These are phyloP conservation scores for Drosophila atripex DNA, from an alignment of 2,888 invertebrate species.

Conservation along the genomic window DNA sequence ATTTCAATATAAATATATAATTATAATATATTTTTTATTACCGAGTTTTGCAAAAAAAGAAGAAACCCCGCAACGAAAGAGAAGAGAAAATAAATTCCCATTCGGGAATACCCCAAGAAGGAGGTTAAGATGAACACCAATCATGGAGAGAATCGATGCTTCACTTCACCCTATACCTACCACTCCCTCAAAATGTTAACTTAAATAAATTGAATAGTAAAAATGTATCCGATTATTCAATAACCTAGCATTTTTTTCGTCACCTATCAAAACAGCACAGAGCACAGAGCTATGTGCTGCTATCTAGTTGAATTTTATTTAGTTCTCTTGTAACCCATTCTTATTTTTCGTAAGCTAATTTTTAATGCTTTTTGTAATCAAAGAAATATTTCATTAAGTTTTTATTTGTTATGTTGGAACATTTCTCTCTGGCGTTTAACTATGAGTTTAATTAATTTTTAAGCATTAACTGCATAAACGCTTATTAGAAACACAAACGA, in stretches of 20 bases:
- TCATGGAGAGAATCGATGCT: slow-evolving; percentile 9
- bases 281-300: slow-evolving; percentile 13
- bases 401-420: slow-evolving; percentile 63
- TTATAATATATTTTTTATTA: slow-evolving; percentile 29
- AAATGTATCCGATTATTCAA: slow-evolving; percentile 22
- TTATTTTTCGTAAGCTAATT: slow-evolving; percentile 24
- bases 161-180: slow-evolving; percentile 3
- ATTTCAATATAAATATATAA: slow-evolving; percentile 44
- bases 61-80: slow-evolving; percentile 7
- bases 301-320: slow-evolving; percentile 49
- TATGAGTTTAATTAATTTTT: slow-evolving; percentile 49
- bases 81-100: slow-evolving; percentile 6
- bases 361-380: slow-evolving; percentile 40
- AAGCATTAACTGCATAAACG: slow-evolving; percentile 56
- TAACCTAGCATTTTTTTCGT: slow-evolving; percentile 7
- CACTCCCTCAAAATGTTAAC: slow-evolving; percentile 45
- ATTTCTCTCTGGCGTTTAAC: slow-evolving; percentile 49
- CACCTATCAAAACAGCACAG: background rate
- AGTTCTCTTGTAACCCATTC: slow-evolving; percentile 12
- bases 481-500: slow-evolving; percentile 47
- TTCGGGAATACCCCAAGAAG: background rate
- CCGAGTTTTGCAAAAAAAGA: slow-evolving; percentile 28
- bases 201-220: slow-evolving; percentile 66
- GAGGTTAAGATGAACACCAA: slow-evolving; percentile 6
- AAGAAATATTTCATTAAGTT: slow-evolving; percentile 39